Evolutionary conservation across 2,888 invertebrate species (phyloP), one percentile per base, ranked within the genome.

Genomic region (Eupsilia transversa): DNA sequence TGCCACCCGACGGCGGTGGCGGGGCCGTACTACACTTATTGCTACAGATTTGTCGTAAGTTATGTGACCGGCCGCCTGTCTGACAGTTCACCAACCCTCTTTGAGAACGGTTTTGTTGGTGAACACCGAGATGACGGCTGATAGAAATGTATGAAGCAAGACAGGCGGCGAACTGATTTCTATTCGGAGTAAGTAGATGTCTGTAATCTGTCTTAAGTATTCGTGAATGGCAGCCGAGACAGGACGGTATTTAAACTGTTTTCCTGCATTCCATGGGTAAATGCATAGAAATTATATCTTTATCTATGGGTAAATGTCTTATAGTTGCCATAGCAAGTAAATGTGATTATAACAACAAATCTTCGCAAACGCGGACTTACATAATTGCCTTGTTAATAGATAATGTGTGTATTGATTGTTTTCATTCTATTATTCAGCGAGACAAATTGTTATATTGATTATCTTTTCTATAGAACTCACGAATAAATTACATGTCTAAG

Each of bases 401-500:
- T 33, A 9, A 46, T 9, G n/a, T 12, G 30, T 20, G 2, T 68
- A 35, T 80, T 61, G 27, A 41, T 57, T 43, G n/a, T 63, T 63
- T 63, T 38, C 33, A 63, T 46, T 46, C 6, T 17, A 17, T 69
- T 41, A 52, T 74, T 38, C 14, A 20, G 38, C n/a, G 17, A 27
- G 27, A 30, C 9, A 3, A 56, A 54, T 54, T 63, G 27, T 46
- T 66, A 27, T 23, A 43, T 20, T 17, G 10, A 43, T 30, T 56
- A 60, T 57, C 9, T 43, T 67, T 43, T 46, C 65, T 54, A 20
- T 35, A 59, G 33, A 35, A 56, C 6, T n/a, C 17, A 65, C 14
- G 33, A 41, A 41, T 63, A 33, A 54, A 65, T 79, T 38, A 52
- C 56, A 70, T 5, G 12, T n/a, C 7, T n/a, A 64, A 63, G n/a